Conservation (phyloP, 2,888 invertebrate genomes). For the Gonocerus acuteangulatus region DNA sequence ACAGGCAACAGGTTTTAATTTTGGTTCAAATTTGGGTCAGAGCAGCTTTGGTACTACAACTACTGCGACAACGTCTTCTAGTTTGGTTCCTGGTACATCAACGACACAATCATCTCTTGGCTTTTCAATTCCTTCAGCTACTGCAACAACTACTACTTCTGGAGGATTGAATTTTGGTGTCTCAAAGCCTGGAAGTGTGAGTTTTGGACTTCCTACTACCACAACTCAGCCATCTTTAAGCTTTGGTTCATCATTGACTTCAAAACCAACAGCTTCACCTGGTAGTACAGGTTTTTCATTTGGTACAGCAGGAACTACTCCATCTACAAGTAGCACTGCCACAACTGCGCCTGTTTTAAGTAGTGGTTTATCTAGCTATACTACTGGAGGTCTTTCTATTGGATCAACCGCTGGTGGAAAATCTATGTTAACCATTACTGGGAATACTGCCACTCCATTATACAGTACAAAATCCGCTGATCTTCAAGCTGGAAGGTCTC, state of each 20-base stretch:
- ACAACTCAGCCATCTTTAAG: conserved; percentile 22
- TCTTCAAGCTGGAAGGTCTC: conserved; percentile 43
- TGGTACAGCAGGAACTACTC: conserved; percentile 1
- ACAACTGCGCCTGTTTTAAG: neutral
- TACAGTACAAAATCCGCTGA: conserved; percentile 28
- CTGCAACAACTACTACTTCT: conserved; percentile 4
- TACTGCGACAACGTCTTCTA: conserved; percentile 9
- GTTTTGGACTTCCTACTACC: conserved; percentile 22
- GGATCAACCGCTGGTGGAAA: conserved; percentile 11
- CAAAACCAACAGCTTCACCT: conserved; percentile 26
- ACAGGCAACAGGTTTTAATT: conserved; percentile 18
- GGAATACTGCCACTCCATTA: conserved; percentile 18
- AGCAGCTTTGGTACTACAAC: conserved; percentile 2
- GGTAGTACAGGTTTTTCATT: conserved; percentile 15
- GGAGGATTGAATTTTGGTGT: neutral
- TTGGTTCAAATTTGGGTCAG: conserved; percentile 3
- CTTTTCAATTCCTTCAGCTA: conserved; percentile 17
- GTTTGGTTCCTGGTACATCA: neutral
- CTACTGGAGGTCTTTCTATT: neutral
- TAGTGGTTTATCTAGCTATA: conserved; percentile 1
- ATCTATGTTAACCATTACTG: conserved; percentile 21
- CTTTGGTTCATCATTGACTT: conserved; percentile 29
- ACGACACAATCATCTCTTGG: conserved; percentile 9
- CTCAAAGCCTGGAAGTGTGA: conserved; percentile 6
- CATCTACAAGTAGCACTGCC: neutral